These are phyloP conservation scores for Drosophila athabasca DNA, from an alignment of 1,140 invertebrate genomes.

Conservation along the genomic window DNA sequence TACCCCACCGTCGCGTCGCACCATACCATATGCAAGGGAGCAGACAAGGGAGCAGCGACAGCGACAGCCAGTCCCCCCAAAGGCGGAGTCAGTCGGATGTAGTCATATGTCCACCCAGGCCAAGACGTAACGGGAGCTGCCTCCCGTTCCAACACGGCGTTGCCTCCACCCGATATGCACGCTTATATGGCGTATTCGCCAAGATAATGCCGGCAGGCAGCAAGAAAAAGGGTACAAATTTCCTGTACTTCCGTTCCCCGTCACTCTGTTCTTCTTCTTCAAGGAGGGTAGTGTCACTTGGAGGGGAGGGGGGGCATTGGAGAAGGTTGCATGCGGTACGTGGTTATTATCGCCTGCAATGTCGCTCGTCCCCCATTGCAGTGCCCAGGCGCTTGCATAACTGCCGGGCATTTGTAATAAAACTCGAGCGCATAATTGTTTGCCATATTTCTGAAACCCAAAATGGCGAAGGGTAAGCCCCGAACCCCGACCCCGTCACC, in stretches of 20 bases:
- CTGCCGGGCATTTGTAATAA: conserved; percentile 80
- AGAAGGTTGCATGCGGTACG: conserved; percentile 59
- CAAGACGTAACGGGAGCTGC: conserved; percentile 74
- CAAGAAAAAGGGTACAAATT: conserved; percentile 77
- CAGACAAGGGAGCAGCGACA: conserved; percentile 2
- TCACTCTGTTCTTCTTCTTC: conserved; percentile 30
- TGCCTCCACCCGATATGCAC: conserved; percentile 50
- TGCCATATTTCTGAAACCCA: conserved; percentile 74
- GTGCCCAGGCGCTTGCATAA: conserved; percentile 57
- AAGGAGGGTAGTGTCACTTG: conserved; percentile 35
- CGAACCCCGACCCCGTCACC: not conserved
- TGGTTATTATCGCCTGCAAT: conserved; percentile 80
- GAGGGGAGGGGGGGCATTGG: conserved; percentile 4
- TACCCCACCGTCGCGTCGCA: conserved; percentile 24
- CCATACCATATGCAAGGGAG: conserved; percentile 10
- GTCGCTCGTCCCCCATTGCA: conserved; percentile 32
- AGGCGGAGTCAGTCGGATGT: conserved; percentile 45
- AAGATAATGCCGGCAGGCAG: conserved; percentile 73
- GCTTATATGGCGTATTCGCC: conserved; percentile 69
- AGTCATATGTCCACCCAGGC: conserved; percentile 70
- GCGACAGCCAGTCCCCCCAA: conserved; percentile 16
- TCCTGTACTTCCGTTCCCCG: conserved; percentile 72
- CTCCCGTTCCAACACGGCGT: conserved; percentile 11
- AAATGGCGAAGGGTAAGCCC: conserved; percentile 38
- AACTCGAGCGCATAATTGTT: conserved; percentile 80